phyloP scores from a whole-genome alignment of 2,797 vertebrate species.

The Melanotaenia pygmaea region DNA sequence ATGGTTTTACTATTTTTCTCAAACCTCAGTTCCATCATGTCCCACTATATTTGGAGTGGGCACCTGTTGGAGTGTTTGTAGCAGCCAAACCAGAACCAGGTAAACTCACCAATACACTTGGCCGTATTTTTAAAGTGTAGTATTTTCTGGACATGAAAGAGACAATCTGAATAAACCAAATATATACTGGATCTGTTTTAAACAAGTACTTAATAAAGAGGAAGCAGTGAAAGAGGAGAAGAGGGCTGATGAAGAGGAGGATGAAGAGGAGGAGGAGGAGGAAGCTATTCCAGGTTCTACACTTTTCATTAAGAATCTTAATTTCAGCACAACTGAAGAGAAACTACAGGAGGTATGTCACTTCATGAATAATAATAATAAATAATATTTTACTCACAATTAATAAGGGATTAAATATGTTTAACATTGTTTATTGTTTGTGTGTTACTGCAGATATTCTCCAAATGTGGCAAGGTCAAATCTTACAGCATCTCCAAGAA shows the following conservation, averaged over 20 bases:
- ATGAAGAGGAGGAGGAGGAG: conserved; percentile 82
- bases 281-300: conserved; percentile 89
- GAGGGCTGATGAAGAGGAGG: conserved; percentile 36
- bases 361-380: background rate
- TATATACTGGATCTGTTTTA: conserved; percentile 4
- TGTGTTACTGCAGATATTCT: conserved; percentile 84
- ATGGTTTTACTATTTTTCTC: background rate
- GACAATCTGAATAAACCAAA: background rate
- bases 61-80: conserved; percentile 90
- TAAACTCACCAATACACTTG: conserved; percentile 24
- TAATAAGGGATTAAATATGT: background rate
- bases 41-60: conserved; percentile 96
- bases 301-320: conserved; percentile 96
- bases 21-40: conserved; percentile 89
- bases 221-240: conserved; percentile 56
- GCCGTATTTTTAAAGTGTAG: background rate
- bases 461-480: conserved; percentile 88
- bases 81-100: conserved; percentile 62
- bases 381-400: background rate
- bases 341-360: conserved; percentile 84
- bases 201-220: conserved; percentile 50
- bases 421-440: background rate
- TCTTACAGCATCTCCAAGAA: conserved; percentile 94
- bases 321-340: conserved; percentile 91
- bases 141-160: background rate